A percentile compares a stretch with the other conserved stretches of the same genome.
phyloP scores from a whole-genome alignment of 1,140 invertebrate genomes.

The Lepidurus packardi region DNA sequence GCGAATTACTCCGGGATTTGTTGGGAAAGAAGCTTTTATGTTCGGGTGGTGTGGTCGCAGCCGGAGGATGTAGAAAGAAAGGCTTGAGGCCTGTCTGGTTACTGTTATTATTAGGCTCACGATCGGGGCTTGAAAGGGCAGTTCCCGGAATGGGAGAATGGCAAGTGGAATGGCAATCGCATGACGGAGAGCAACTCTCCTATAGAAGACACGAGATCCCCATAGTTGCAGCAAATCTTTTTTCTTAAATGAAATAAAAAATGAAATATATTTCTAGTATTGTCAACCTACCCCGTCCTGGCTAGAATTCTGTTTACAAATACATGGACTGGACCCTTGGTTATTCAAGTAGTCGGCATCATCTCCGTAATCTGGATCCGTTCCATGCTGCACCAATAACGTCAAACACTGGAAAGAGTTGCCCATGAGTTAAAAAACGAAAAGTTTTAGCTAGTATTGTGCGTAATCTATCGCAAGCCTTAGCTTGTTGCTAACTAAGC shows the following conservation, averaged over 20 bases:
- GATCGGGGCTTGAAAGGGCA: conserved; percentile 31
- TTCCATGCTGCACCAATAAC: conserved; percentile 66
- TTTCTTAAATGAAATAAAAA: not conserved
- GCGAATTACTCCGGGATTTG: conserved; percentile 6
- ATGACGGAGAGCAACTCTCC: conserved; percentile 18
- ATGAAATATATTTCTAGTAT: not conserved
- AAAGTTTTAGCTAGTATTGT: not conserved
- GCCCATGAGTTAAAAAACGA: conserved; percentile 3
- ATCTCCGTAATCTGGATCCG: conserved; percentile 54
- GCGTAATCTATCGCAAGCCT: not conserved
- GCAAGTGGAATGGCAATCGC: conserved; percentile 30
- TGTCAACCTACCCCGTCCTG: not conserved
- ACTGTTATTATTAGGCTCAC: not conserved
- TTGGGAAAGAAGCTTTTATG: conserved; percentile 4
- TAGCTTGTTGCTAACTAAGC: not conserved
- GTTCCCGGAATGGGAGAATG: conserved; percentile 32
- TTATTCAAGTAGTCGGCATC: conserved; percentile 36
- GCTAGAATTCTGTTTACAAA: conserved; percentile 9
- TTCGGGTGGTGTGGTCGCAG: conserved; percentile 30
- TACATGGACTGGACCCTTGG: conserved; percentile 2
- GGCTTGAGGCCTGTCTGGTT: conserved; percentile 48
- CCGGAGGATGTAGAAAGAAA: conserved; percentile 65
- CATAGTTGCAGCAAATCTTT: not conserved
- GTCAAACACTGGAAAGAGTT: conserved; percentile 61
- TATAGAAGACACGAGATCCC: not conserved